A percentile compares a stretch with the other conserved stretches of the same genome.
Conservation (phyloP, 2,113 vertebrate genomes). For the Ceuthmochares aereus region DNA sequence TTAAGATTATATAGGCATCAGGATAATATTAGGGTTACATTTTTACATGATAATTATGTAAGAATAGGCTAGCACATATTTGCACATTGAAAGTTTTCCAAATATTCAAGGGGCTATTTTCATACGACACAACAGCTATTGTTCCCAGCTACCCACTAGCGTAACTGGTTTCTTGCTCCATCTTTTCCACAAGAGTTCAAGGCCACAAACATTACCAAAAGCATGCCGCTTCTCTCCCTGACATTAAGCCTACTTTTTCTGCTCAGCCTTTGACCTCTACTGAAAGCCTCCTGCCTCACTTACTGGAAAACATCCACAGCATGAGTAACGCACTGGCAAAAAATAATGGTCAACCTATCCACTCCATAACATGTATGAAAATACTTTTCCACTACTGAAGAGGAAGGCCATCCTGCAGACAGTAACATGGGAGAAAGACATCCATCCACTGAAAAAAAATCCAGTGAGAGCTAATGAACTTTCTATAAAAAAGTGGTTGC, state of each 20-base stretch:
- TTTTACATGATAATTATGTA: neutral
- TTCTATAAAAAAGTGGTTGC: neutral
- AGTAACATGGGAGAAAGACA: neutral
- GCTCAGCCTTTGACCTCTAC: neutral
- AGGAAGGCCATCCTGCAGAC: neutral
- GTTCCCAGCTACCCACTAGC: neutral
- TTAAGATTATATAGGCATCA: neutral
- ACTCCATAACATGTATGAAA: neutral
- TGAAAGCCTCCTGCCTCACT: neutral
- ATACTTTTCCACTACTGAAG: neutral
- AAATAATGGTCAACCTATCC: neutral
- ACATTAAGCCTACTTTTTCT: neutral
- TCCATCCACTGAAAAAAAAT: neutral
- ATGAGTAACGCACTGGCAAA: neutral
- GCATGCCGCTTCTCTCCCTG: neutral
- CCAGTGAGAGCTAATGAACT: neutral
- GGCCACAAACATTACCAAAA: neutral
- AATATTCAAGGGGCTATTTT: neutral
- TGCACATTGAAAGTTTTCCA: neutral
- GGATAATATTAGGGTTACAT: neutral
- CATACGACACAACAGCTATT: neutral
- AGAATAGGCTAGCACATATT: neutral
- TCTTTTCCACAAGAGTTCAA: neutral
- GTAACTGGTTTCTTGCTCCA: neutral
- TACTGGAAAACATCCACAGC: neutral